Evolutionary conservation across 2,797 vertebrate genomes (phyloP), one percentile per base, ranked within the genome.

Genomic region (Mycteria americana): DNA sequence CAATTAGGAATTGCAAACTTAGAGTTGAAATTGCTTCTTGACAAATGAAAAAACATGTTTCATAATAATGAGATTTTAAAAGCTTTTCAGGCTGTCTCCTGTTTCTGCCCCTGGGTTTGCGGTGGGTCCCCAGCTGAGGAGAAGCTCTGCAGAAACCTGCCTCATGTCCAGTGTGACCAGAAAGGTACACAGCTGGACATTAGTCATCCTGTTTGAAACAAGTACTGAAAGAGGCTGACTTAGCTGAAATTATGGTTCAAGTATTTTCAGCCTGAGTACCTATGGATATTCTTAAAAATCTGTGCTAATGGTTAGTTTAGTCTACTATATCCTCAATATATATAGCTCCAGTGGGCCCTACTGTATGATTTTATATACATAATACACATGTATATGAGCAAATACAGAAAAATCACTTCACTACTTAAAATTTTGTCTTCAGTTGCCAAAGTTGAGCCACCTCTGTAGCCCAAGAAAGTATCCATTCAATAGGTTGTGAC

Each of bases 371-470:
- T 82, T 63, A 23, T n/a, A 3, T 18, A 19, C 31, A 2, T 31
- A 39, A 56, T 28, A 25, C 2, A 6, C 4, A 10, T 2, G 0
- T 33, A 23, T 33, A 19, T 53, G 19, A 28, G 3, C 7, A 88
- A 73, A 88, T 39, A 27, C 11, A 73, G 9, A 91, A 74, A 3
- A 48, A 74, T 57, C 5, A n/a, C 4, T 48, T 83, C 23, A 21
- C 8, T 18, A 41, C 30, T 33, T 53, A 65, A 11, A 60, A 83
- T 73, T 94, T 65, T 79, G 13, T 45, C 19, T 51, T 50, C n/a
- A 31, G 3, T 1, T 67, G 18, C 21, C 16, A 73, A 30, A 62
- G 43, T 8, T 85, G 19, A 62, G 30, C 31, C 15, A 30, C 5
- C 3, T 65, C 22, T 45, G 7, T 15, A 64, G 30, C 7, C 18